Base-by-base conservation (phyloP, 2,888 invertebrate species). In the Nowickia ferox region DNA sequence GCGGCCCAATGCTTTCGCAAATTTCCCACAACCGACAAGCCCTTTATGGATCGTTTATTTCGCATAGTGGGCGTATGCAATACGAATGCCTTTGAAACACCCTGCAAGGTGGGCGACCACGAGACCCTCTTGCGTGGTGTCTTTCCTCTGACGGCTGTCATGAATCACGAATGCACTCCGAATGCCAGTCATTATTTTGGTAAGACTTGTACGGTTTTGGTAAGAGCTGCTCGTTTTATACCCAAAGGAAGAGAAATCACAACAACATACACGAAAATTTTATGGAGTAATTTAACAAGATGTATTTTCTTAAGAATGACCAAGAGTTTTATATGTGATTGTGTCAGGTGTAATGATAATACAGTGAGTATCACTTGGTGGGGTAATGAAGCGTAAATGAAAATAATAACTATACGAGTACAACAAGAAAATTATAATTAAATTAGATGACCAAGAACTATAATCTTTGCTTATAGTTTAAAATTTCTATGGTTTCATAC, bases 151-250 rank as follows among this genome's bases (percentile, higher is more conserved):
- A 95, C 95, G 2, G 95, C 95, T 30, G 94, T 96, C 93, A 94
- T 96, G 93, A 94, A 96, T 88, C 96, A 96, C 89, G 95, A 95
- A 89, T 96, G 96, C 90, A 94, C 93, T 68, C 95, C 96, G 46
- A 96, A 96, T 90, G 96, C 96, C 0, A 94, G 95, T 82, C 96
- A 96, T 89, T 93, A 94, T 82, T 95, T 95, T 55, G 94, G 94
- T 76, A 94, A 95, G 51, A 94, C 95, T 17, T 94, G 94, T 88
- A 91, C 94, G 89, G 94, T 96, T 74, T 94, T 95, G 17, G 93
- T 96, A 30, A 94, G 95, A 87, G 95, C 96, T 2, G 95, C 92
- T 0, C 89, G 91, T 77, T 89, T 88, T 63, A 96, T 97, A 86
- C 93, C 94, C 72, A 95, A 95, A 92, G 96, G 95, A n/a, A 95